Percentiles rank a stretch among this genome's conserved stretches.
Evolutionary conservation across 2,113 vertebrate genomes (phyloP).

Genomic region (Cottus gobio): DNA sequence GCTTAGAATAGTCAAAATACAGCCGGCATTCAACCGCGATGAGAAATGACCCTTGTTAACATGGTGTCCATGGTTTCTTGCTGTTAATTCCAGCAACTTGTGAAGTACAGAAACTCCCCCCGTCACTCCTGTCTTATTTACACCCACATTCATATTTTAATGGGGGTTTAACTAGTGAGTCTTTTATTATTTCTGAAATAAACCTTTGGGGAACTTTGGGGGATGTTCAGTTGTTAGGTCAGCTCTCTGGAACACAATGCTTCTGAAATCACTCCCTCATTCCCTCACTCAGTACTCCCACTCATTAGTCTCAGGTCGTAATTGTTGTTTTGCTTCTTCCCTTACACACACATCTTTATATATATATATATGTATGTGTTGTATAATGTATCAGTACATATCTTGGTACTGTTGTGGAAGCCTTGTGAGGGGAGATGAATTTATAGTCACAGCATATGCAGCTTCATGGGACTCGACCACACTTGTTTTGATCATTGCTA

Average conservation of each 20-base stretch:
- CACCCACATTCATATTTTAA: background rate
- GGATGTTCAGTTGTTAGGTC: background rate
- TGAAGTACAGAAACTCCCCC: constrained; percentile 3
- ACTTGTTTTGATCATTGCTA: background rate
- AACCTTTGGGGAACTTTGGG: background rate
- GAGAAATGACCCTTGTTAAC: background rate
- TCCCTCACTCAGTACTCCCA: background rate
- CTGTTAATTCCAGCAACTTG: constrained; percentile 6
- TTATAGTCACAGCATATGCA: background rate
- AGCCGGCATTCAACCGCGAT: background rate
- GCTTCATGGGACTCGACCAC: too few relatives aligned
- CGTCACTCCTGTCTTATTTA: constrained; percentile 34
- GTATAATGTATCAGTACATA: background rate
- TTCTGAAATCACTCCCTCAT: background rate
- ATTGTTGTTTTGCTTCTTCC: background rate
- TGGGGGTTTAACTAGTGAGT: background rate
- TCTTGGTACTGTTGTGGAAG: background rate
- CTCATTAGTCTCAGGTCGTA: background rate
- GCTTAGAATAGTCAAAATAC: background rate
- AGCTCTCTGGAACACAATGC: background rate
- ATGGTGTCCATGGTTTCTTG: background rate
- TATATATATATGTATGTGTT: background rate
- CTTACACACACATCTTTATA: background rate
- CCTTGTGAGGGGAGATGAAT: background rate
- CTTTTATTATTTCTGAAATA: background rate